These are phyloP conservation scores for Malurus melanocephalus DNA, from an alignment of 2,113 vertebrate species.

Conservation along the genomic window DNA sequence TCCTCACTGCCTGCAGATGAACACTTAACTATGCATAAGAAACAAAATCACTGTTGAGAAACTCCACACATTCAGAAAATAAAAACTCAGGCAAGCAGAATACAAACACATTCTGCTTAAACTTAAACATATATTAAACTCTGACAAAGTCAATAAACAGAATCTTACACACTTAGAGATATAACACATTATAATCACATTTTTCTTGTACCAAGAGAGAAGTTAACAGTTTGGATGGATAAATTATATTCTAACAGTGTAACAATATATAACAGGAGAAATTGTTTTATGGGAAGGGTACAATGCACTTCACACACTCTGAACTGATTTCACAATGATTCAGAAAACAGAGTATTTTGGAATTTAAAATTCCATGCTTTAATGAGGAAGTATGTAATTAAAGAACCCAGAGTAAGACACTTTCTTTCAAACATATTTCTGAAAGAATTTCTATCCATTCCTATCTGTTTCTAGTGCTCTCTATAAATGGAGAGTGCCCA, in stretches of 20 bases:
- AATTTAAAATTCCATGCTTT: background rate
- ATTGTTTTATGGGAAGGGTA: background rate
- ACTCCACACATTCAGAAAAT: background rate
- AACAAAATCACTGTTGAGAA: constrained; percentile 40
- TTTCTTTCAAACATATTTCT: background rate
- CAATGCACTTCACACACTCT: background rate
- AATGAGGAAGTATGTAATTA: background rate
- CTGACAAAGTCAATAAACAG: background rate
- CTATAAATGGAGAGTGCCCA: background rate
- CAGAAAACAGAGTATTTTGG: background rate
- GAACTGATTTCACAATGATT: background rate
- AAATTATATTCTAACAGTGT: background rate
- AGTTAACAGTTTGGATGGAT: background rate
- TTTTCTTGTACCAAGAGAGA: background rate
- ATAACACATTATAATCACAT: background rate
- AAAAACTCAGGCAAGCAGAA: constrained; percentile 26
- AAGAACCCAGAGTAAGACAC: background rate
- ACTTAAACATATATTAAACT: constrained; percentile 23
- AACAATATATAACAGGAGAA: background rate
- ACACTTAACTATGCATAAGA: constrained; percentile 50
- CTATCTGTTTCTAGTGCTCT: background rate
- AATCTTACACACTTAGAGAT: background rate
- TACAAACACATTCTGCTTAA: constrained; percentile 39
- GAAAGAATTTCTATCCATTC: background rate
- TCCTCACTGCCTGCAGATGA: constrained; percentile 34